phyloP scores from a whole-genome alignment of 2,888 invertebrate genomes.

The Synanthedon andrenaeformis region DNA sequence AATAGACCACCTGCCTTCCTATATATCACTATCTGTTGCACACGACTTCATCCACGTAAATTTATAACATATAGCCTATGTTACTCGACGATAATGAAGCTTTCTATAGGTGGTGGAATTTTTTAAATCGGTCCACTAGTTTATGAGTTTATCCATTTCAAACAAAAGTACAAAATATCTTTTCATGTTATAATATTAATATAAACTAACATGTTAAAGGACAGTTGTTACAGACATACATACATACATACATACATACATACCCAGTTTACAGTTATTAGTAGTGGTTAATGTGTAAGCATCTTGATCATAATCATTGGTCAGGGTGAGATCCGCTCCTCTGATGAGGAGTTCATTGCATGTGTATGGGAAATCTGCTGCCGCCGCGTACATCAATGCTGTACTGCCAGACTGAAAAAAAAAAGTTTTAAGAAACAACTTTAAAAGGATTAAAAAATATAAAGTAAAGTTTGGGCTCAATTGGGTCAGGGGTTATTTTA shows the following conservation, averaged over 20 bases:
- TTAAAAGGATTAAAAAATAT: not conserved
- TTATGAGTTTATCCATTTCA: too few relatives aligned
- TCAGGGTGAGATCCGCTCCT: constrained; percentile 84
- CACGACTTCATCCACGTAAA: too few relatives aligned
- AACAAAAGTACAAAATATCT: too few relatives aligned
- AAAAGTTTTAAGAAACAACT: not conserved
- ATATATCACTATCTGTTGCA: too few relatives aligned
- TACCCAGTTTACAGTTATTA: constrained; percentile 67
- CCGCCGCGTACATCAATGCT: constrained; percentile 91
- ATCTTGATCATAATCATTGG: constrained; percentile 85
- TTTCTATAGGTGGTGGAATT: too few relatives aligned
- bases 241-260: constrained; percentile 20
- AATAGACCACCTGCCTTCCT: too few relatives aligned
- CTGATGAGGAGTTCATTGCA: constrained; percentile 85
- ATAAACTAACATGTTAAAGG: too few relatives aligned
- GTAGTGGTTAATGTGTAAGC: constrained; percentile 85
- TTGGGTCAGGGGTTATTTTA: not conserved
- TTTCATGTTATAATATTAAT: too few relatives aligned
- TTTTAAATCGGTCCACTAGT: too few relatives aligned
- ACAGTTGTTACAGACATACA: constrained; percentile 3
- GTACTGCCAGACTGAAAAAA: constrained; percentile 83
- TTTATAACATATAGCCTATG: too few relatives aligned
- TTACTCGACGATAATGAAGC: too few relatives aligned
- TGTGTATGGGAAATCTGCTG: constrained; percentile 89
- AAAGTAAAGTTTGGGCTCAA: not conserved